Base-by-base conservation (phyloP, 2,888 invertebrate species). In the Eilema depressum region DNA sequence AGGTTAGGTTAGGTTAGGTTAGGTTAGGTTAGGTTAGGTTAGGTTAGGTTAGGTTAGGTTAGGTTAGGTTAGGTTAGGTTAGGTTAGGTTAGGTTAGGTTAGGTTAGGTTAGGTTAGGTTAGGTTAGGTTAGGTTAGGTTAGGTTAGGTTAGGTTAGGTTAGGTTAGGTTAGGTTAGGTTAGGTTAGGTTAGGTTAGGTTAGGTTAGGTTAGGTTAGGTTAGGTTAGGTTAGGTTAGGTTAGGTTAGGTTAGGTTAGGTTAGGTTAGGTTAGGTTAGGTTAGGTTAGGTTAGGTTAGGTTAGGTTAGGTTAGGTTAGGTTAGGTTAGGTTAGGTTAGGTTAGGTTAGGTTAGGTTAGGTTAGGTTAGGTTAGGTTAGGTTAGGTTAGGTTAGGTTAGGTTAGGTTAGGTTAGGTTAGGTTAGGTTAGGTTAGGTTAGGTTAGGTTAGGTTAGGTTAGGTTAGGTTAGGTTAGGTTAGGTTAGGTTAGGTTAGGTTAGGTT, bases 1-100 rank as follows among this genome's bases (percentile, higher is more conserved):
- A 77, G 77, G 77, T 75, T 75, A 77, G 77, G 77, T 75, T 75
- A 77, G 70, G 70, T 66, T 66, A 70, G 70, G 70, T 66, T 66
- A 70, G 70, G 66, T 75, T 75, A 77, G 77, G 76, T 72, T 74
- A 77, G n/a, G n/a, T n/a, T n/a, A n/a, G n/a, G n/a, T n/a, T n/a
- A n/a, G n/a, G n/a, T n/a, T n/a, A n/a, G n/a, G n/a, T n/a, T n/a
- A n/a, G n/a, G n/a, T n/a, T n/a, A n/a, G n/a, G n/a, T n/a, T n/a
- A n/a, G n/a, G n/a, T n/a, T n/a, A n/a, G n/a, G n/a, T n/a, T n/a
- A n/a, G n/a, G n/a, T n/a, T n/a, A n/a, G n/a, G n/a, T n/a, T n/a
- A n/a, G n/a, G n/a, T n/a, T n/a, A n/a, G 11, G 11, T 47, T 56
- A 56, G n/a, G 56, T 56, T 56, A 56, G 56, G 56, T 56, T 56